Evolutionary conservation across 2,888 invertebrate species (phyloP), one percentile per base, ranked within the genome.

Genomic region (Eumacrocentrus americanus): DNA sequence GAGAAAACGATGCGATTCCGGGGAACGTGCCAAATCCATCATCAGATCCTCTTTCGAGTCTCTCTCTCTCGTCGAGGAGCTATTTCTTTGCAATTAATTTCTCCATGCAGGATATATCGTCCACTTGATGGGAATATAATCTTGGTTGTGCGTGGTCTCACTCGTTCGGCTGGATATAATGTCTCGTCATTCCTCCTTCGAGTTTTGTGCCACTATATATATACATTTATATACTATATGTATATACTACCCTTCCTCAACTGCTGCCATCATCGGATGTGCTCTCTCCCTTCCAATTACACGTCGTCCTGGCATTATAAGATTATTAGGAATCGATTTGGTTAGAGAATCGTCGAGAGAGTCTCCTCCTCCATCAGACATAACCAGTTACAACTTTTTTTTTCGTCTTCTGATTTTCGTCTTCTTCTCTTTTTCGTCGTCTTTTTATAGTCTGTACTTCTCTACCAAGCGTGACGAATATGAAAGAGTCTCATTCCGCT

Each of bases 71-170:
- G 29, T 38, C 22, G 12, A 20, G 20, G 64, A n/a, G n/a, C 52
- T 59, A 65, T 63, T 68, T 67, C 60, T 65, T 61, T 60, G 40
- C 64, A 63, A 67, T 67, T 69, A 67, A 67, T 63, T 62, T 63
- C 61, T 38, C 38, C 54, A 42, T 59, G 40, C n/a, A 20, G 25
- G 62, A 63, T 64, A 58, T 61, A 53, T 65, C 55, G 61, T 65
- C 57, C 34, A 64, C 64, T 71, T 77, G 74, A 77, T 72, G 78
- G 72, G 76, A 77, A 75, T 74, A 75, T 78, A 77, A 77, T 77
- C 71, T 74, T 69, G 68, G 68, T 70, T 74, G 77, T 77, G 77
- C 75, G 76, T 78, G 73, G 72, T 72, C 70, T 64, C 66, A 69
- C 68, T 72, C 70, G 66, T 72, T 71, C 67, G 50, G 46, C 40